These are phyloP conservation scores for Coecobrya sp. DNA, from an alignment of 2,888 invertebrate species.

Conservation along the genomic window DNA sequence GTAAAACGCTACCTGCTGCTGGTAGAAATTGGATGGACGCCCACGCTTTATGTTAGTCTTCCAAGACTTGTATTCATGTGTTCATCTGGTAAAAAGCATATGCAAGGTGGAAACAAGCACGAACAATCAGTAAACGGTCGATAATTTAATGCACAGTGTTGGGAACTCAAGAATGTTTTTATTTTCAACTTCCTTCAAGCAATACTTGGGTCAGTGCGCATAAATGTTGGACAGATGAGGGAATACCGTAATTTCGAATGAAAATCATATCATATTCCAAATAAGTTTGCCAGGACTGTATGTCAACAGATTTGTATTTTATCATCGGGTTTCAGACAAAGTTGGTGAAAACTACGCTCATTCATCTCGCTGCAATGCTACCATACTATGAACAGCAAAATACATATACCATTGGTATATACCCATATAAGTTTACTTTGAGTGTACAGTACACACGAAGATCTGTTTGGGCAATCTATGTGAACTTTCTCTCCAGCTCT, in stretches of 20 bases:
- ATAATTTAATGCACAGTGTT: no score
- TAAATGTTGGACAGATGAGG: background rate
- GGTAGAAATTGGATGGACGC: no score
- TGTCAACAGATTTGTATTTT: slow-evolving; percentile 24
- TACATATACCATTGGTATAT: no score
- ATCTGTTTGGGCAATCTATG: background rate
- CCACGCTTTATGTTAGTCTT: no score
- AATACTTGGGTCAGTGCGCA: background rate
- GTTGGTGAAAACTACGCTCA: slow-evolving; percentile 40
- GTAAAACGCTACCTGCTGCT: no score
- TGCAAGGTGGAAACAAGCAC: no score
- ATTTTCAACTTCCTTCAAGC: slow-evolving; percentile 12
- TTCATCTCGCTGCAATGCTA: slow-evolving; percentile 53
- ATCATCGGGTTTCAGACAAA: background rate
- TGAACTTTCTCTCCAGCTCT: background rate
- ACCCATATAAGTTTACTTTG: no score
- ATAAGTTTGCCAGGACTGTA: background rate
- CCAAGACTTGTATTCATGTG: no score
- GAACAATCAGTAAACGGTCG: no score
- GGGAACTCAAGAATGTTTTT: background rate
- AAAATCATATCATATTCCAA: background rate
- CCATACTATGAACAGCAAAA: background rate
- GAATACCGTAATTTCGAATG: background rate
- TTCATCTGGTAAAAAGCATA: no score
- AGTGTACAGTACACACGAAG: background rate